Evolutionary conservation across 2,888 invertebrate species (phyloP), one percentile per base, ranked within the genome.

Genomic region (Nycteola revayana): DNA sequence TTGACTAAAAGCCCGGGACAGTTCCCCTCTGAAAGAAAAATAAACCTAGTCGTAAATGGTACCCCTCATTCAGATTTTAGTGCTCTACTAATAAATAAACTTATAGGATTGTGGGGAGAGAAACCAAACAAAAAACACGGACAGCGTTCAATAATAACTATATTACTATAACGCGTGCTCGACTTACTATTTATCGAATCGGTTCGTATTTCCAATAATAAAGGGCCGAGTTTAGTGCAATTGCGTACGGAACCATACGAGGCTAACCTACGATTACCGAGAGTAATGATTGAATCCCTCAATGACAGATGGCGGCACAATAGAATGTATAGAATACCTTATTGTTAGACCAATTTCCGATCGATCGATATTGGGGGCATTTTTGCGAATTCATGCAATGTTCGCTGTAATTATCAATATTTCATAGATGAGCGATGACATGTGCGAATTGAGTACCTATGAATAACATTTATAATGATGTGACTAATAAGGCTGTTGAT

Each of bases 301-400:
- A 71, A 66, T 79, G 86, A 86, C 86, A 88, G 85, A 86, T 87
- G 87, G 76, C 62, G 57, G 63, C 53, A 84, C 79, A 84, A 84
- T 75, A 40, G 49, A 57, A 20, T 36, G 26, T 41, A 38, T 38
- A 58, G 58, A 63, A 69, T 60, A 50, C 57, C 47, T 37, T 67
- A 69, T 80, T 85, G 84, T 85, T 77, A 60, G 60, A 44, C 60
- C 75, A 78, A 79, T 83, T 67, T 71, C 62, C 62, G 71, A 75
- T 71, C 67, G 66, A 70, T 63, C 29, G 2, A 59, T 69, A 66
- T 66, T 73, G 62, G 75, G 85, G 84, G 76, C 72, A 78, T 71
- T 82, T 77, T 68, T 73, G 75, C 84, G 70, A 72, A 76, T 71
- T 85, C 85, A 86, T 61, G 60, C 53, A 46, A 50, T 57, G 49